phyloP scores from a whole-genome alignment of 2,113 vertebrate genomes.

The Seriola aureovittata region DNA sequence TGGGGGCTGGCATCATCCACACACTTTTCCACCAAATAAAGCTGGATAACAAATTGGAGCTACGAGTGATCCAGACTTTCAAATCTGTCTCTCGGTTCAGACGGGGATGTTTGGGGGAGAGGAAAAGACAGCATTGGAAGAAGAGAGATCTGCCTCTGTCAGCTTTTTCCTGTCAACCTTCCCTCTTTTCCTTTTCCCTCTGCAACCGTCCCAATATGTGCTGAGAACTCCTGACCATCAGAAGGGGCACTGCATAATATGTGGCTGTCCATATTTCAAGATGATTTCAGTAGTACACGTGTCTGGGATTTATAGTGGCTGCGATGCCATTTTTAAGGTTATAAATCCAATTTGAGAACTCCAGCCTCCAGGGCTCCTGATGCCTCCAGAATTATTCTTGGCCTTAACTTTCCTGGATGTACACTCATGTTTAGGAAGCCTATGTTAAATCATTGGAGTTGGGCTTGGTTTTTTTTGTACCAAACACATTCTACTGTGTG shows the following conservation, averaged over 20 bases:
- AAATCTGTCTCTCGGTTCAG: not conserved
- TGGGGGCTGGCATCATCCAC: conserved; percentile 30
- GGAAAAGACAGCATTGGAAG: not conserved
- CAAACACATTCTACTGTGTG: not conserved
- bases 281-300: conserved; percentile 54
- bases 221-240: conserved; percentile 11
- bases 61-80: conserved; percentile 26
- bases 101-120: not conserved
- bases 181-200: not conserved
- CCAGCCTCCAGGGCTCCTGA: conserved; percentile 25
- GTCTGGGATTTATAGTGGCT: conserved; percentile 46
- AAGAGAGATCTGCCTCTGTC: not conserved
- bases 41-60: not conserved
- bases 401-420: conserved; percentile 23
- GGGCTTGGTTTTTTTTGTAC: not conserved
- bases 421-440: conserved; percentile 18
- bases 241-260: conserved; percentile 18
- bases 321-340: conserved; percentile 46
- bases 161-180: not conserved
- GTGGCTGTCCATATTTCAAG: conserved; percentile 53
- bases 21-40: conserved; percentile 15
- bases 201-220: conserved; percentile 12
- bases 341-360: conserved; percentile 65
- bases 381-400: conserved; percentile 29
- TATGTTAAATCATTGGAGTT: too few species aligned